Evolutionary conservation across 2,113 vertebrate genomes (phyloP), one percentile per base, ranked within the genome.

Genomic region (Puffinus mauretanicus): DNA sequence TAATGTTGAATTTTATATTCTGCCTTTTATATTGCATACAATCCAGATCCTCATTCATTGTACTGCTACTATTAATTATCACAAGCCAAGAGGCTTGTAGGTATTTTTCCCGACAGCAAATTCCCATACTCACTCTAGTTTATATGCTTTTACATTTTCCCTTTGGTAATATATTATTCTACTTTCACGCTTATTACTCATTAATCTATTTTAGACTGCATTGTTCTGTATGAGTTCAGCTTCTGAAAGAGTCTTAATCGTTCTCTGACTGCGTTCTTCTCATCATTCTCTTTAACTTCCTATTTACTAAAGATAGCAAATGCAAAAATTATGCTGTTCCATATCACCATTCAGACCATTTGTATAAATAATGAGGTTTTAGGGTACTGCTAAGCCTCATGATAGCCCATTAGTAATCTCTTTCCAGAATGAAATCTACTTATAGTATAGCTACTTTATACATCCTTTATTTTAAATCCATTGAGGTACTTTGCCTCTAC

Each of bases 231-330:
- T 11, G 26, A 94, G 71, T 82, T 95, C 84, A 95, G 87, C 52
- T 91, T 88, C 94, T 93, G 82, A 93, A 93, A 91, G 30, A 86
- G 49, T 85, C 75, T 93, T 96, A 96, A 96, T 94, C 82, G 77
- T 94, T 94, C n/a, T 89, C 69, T 34, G 20, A 86, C 79, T 77
- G 72, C 52, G 89, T 94, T 98, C 96, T 94, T 86, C 70, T 96
- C 87, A 89, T 82, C 15, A 58, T 46, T 91, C 72, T 90, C 88
- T 92, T 58, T 90, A 84, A 86, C 34, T 57, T 83, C 65, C 82
- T 77, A n/a, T 79, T 92, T 65, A 86, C 10, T 69, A 71, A 90
- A 85, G 62, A 60, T 20, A 93, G 67, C 27, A 96, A 94, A 82
- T 78, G 83, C 24, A 92, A 91, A 82, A 93, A 84, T 90, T 73